Evolutionary conservation across 2,797 vertebrate genomes (phyloP).

Genomic region (Manis pentadactyla): DNA sequence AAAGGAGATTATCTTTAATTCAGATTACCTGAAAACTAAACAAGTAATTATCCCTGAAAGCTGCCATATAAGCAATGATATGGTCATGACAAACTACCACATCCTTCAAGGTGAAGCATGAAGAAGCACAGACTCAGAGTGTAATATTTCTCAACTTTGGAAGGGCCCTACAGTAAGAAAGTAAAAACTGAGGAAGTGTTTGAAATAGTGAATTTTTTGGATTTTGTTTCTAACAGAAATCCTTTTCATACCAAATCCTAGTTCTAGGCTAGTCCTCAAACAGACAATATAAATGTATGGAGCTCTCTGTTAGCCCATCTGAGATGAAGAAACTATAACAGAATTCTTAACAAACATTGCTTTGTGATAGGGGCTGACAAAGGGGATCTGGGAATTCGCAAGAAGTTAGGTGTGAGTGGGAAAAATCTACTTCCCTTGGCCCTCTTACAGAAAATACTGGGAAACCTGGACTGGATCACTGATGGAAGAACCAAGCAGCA

Average conservation of each 20-base stretch:
- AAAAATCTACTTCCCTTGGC: not conserved
- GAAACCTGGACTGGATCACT: too few species aligned
- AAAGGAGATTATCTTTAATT: not conserved
- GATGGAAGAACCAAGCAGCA: too few species aligned
- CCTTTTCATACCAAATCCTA: not conserved
- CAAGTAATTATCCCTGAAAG: not conserved
- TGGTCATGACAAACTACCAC: not conserved
- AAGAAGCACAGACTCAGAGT: not conserved
- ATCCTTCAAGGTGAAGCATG: not conserved
- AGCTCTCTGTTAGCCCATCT: not conserved
- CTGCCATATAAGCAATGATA: not conserved
- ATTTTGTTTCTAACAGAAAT: conserved; percentile 17
- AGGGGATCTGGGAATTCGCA: not conserved
- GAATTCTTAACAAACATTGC: not conserved
- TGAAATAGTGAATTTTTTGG: not conserved
- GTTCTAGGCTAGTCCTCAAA: not conserved
- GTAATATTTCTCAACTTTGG: not conserved
- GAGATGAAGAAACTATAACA: not conserved
- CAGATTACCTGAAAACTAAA: not conserved
- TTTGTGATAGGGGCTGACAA: not conserved
- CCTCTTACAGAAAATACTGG: too few species aligned
- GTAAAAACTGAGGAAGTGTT: not conserved
- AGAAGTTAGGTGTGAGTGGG: not conserved
- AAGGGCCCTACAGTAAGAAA: not conserved
- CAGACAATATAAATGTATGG: not conserved